Evolutionary conservation across 1,140 invertebrate species (phyloP), one percentile per base, ranked within the genome.

Genomic region (Drosophila repleta): DNA sequence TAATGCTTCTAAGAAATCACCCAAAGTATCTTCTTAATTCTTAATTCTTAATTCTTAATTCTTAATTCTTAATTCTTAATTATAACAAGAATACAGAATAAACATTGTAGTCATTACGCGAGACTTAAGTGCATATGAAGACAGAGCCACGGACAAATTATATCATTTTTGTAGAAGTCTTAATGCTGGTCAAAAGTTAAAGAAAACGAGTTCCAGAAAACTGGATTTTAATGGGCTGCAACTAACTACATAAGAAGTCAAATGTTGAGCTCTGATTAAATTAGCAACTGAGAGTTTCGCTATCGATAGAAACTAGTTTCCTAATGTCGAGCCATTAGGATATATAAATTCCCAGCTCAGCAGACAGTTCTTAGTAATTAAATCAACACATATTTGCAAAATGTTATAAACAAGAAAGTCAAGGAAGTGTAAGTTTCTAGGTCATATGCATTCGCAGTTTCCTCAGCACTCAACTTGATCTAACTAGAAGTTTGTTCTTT

Each of bases 261-360:
- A 39, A 70, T 43, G 32, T 56, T 41, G n/a, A 18, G 51, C 37
- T 56, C 18, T 56, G 8, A 4, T 39, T 56, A 24, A 35, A 64
- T 70, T 70, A 63, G 24, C 67, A 63, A 32, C 10, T 24, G 17
- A 39, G 20, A 64, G 43, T 49, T 70, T 64, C 60, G 56, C 52
- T 70, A 49, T 56, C 43, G 11, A 24, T 64, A 2, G 3, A 64
- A 70, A 64, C 67, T 24, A 8, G 51, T 70, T 64, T 57, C n/a
- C 7, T 20, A 8, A 13, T 4, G 13, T 24, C n/a, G 18, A 37
- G 29, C 39, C 18, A 1, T 46, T 10, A 48, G 15, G 35, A 56
- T 24, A 29, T 2, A 43, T 26, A 39, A 46, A 32, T 63, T 68
- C 20, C 48, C 49, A 26, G 10, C 10, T 39, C 8, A 55, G 35